phyloP scores from a whole-genome alignment of 2,797 vertebrate species.

The Mallotus villosus region DNA sequence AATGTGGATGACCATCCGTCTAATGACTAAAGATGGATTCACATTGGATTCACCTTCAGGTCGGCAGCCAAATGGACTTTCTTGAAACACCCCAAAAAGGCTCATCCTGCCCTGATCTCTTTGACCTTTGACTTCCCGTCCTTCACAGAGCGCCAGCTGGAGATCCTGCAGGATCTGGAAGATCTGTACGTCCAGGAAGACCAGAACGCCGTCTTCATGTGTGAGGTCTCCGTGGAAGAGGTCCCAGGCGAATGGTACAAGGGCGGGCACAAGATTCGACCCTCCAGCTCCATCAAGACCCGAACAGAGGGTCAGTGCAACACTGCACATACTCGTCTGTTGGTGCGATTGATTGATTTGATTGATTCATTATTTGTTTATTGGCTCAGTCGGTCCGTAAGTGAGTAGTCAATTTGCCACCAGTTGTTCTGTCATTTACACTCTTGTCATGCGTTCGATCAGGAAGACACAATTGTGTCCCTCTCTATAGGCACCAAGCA shows the following conservation, averaged over 20 bases:
- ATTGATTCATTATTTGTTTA: too few relatives aligned
- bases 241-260: constrained; percentile 84
- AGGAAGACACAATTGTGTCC: neutral
- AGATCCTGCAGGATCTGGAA: constrained; percentile 78
- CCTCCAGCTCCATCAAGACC: constrained; percentile 80
- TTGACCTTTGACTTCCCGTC: neutral
- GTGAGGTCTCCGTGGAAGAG: constrained; percentile 79
- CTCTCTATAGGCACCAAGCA: constrained; percentile 81
- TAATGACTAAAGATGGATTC: too few relatives aligned
- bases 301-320: constrained; percentile 82
- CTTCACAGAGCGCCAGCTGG: constrained; percentile 77
- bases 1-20: too few relatives aligned
- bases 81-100: neutral
- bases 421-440: neutral
- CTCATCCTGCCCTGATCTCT: neutral
- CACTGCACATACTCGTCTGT: neutral
- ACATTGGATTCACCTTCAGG: too few relatives aligned
- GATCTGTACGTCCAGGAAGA: constrained; percentile 80
- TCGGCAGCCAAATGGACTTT: too few relatives aligned
- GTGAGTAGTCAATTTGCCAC: neutral
- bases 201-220: constrained; percentile 87
- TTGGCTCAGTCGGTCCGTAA: too few relatives aligned
- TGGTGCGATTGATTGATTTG: too few relatives aligned
- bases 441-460: too few relatives aligned
- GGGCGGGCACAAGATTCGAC: constrained; percentile 78